These are phyloP conservation scores for Excalfactoria chinensis DNA, from an alignment of 2,113 vertebrate species.

Conservation along the genomic window DNA sequence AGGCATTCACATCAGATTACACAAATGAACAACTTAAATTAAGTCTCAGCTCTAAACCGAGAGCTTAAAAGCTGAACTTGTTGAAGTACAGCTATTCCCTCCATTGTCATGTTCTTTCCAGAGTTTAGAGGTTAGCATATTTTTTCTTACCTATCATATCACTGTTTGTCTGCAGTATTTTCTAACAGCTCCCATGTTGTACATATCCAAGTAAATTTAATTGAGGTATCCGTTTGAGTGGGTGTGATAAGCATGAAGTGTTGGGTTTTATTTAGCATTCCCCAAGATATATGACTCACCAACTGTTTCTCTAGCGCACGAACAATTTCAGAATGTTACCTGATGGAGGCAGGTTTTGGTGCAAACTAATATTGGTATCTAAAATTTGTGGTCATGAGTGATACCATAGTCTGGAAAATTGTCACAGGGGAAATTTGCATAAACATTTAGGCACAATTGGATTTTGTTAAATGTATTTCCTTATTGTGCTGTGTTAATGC, in stretches of 20 bases:
- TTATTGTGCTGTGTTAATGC: neutral
- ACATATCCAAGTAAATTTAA: neutral
- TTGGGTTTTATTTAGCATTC: constrained; percentile 53
- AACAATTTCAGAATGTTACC: constrained; percentile 11
- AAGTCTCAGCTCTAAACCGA: neutral
- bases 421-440: neutral
- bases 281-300: constrained; percentile 25
- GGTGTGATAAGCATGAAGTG: constrained; percentile 13
- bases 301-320: neutral
- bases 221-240: constrained; percentile 38
- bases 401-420: neutral
- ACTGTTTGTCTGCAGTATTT: constrained; percentile 17
- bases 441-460: neutral
- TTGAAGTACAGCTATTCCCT: neutral
- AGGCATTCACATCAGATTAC: neutral
- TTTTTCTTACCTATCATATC: neutral
- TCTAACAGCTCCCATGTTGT: constrained; percentile 8
- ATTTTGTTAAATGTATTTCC: neutral
- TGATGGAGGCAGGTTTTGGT: neutral
- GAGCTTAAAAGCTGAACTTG: neutral
- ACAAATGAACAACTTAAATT: neutral
- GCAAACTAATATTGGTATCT: neutral
- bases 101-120: neutral
- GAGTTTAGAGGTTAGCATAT: neutral
- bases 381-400: neutral